Base-by-base conservation (phyloP, 2,797 vertebrate genomes). In the Coendou prehensilis region DNA sequence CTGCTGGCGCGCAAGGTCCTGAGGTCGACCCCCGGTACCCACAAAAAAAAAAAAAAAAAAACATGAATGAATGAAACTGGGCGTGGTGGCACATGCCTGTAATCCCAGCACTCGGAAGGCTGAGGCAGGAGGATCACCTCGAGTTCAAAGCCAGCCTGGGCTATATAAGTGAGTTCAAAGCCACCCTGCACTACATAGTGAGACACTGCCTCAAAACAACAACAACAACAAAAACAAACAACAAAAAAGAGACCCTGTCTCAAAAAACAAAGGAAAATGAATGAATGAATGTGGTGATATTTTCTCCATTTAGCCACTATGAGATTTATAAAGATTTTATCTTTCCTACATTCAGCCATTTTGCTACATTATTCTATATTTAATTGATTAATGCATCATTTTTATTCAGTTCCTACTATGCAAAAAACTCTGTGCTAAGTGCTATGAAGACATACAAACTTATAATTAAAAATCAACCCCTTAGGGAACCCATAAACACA, bases 341-440 rank as follows among this genome's bases (percentile, higher is more conserved):
- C 92, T 94, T 64, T 28, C 69, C 10, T 15, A 82, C 23, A 20
- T 15, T 61, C 23, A 78, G 45, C 6, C 67, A 50, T 67, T 84
- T 50, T 86, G 50, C 64, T 92, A 85, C 15, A 41, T 45, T 89
- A 85, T 45, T 92, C 47, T 64, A 89, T 13, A 79, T 41, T 73
- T 47, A 41, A 63, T 26, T 26, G 54, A 78, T 18, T 79, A 56
- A 71, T 67, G 50, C 28, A 92, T n/a, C 33, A 78, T 80, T 37
- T 91, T 71, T 67, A 67, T 4, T 69, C 28, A 93, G 67, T 76
- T 93, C 41, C 45, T 52, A 67, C 41, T 86, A 52, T 61, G 67
- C 85, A 92, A 13, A 80, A n/a, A 86, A n/a, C 50, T 92, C 85
- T 92, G 23, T 59, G n/a, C 69, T 88, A 90, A 94, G 18, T 83